Evolutionary conservation across 92 coral and sea anemone genomes (phyloP).

Genomic region (Porites cylindrica): DNA sequence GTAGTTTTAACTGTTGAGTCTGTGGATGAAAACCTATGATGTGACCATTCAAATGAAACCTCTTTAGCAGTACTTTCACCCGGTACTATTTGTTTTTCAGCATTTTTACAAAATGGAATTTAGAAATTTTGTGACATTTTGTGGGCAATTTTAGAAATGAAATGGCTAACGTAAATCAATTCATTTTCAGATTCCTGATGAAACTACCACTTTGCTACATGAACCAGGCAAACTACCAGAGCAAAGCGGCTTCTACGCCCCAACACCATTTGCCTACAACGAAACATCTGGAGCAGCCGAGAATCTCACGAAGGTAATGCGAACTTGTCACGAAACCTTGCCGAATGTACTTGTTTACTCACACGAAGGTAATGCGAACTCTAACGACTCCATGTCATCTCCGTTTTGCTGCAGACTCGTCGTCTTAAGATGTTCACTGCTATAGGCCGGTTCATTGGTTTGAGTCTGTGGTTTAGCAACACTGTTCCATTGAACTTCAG

Average conservation of each 20-base stretch:
- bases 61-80: too few species aligned
- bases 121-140: too few species aligned
- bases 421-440: constrained; percentile 93
- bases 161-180: too few species aligned
- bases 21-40: too few species aligned
- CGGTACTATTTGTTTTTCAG: too few species aligned
- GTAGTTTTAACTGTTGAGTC: too few species aligned
- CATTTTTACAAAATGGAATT: too few species aligned
- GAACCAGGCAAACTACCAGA: constrained; percentile 95
- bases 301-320: constrained; percentile 64
- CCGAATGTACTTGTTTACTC: too few species aligned
- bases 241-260: constrained; percentile 92
- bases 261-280: constrained; percentile 78
- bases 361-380: constrained; percentile 53
- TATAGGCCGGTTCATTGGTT: constrained; percentile 90
- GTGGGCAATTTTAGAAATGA: too few species aligned
- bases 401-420: constrained; percentile 57
- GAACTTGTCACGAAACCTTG: too few species aligned
- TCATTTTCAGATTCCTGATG: constrained; percentile 75
- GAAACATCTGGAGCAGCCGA: constrained; percentile 57
- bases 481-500: constrained; percentile 92
- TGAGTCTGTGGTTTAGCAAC: constrained; percentile 92
- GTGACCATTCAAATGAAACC: too few species aligned
- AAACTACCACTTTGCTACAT: constrained; percentile 78
- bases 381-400: background rate